Conservation (phyloP, 2,888 invertebrate genomes). For the Pharmacophagus antenor region DNA sequence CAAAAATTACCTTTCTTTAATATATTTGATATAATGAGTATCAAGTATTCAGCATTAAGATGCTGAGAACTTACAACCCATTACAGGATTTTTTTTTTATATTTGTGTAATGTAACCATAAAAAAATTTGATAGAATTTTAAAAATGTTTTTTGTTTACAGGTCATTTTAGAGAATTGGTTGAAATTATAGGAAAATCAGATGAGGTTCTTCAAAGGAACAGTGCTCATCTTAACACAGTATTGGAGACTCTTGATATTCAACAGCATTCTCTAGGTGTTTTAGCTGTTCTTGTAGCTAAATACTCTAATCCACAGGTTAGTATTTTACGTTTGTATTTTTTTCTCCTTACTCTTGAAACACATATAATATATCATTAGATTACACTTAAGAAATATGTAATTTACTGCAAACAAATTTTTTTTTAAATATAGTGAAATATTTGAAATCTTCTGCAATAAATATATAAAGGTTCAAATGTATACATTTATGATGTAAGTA, state of each 20-base stretch:
- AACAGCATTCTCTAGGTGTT: conserved; percentile 95
- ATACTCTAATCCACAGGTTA: conserved; percentile 82
- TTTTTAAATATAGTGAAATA: no score
- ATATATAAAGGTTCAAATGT: no score
- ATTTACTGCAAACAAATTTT: no score
- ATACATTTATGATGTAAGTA: no score
- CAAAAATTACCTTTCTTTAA: neutral
- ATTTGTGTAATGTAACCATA: no score
- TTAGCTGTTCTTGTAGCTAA: conserved; percentile 92
- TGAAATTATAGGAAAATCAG: conserved; percentile 88
- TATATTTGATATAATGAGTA: neutral
- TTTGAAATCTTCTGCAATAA: no score
- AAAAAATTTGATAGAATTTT: neutral
- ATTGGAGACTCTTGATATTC: conserved; percentile 93
- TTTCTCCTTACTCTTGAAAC: no score
- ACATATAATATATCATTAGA: no score
- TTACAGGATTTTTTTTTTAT: no score
- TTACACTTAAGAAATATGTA: no score
- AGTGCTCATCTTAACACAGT: conserved; percentile 93
- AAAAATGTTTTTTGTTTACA: conserved; percentile 48
- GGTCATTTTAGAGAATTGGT: conserved; percentile 89
- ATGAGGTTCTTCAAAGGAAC: conserved; percentile 90
- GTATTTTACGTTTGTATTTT: conserved; percentile 25
- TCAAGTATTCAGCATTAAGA: neutral
- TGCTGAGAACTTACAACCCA: no score